Percentiles rank a stretch among this genome's conserved stretches.
Conservation (phyloP, 2,113 vertebrate genomes). For the Tachuris rubrigastra region DNA sequence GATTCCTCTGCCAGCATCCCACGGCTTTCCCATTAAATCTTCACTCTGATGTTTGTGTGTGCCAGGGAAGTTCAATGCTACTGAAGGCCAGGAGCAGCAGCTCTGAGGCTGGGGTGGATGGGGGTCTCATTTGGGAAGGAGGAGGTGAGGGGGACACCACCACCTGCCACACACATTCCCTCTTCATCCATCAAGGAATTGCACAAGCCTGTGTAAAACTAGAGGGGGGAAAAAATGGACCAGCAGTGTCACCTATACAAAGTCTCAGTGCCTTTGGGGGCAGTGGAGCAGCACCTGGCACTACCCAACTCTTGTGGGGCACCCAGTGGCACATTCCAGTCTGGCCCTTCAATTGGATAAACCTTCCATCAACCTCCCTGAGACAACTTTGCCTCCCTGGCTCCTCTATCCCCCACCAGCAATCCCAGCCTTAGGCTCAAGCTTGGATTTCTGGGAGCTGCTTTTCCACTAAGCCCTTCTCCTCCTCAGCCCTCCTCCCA, state of each 20-base stretch:
- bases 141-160: background rate
- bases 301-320: background rate
- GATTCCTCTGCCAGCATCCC: background rate
- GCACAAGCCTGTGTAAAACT: background rate
- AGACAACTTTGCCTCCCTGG: background rate
- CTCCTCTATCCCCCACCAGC: background rate
- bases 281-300: background rate
- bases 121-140: background rate
- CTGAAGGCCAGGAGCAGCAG: background rate
- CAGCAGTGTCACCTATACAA: background rate
- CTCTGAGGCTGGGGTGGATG: background rate
- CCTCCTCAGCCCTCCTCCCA: background rate
- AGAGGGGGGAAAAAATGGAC: background rate
- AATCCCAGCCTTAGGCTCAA: background rate
- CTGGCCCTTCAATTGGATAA: background rate
- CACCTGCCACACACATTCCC: fast-evolving
- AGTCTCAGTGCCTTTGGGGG: fast-evolving
- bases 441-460: background rate
- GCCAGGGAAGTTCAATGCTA: background rate
- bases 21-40: background rate
- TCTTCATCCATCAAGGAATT: background rate
- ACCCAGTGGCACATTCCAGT: background rate
- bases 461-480: background rate
- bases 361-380: background rate
- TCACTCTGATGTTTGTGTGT: background rate